Percentiles rank a stretch among this genome's conserved stretches.
These are phyloP conservation scores for Scaptomyza graminum DNA, from an alignment of 1,140 invertebrate genomes.

Conservation along the genomic window DNA sequence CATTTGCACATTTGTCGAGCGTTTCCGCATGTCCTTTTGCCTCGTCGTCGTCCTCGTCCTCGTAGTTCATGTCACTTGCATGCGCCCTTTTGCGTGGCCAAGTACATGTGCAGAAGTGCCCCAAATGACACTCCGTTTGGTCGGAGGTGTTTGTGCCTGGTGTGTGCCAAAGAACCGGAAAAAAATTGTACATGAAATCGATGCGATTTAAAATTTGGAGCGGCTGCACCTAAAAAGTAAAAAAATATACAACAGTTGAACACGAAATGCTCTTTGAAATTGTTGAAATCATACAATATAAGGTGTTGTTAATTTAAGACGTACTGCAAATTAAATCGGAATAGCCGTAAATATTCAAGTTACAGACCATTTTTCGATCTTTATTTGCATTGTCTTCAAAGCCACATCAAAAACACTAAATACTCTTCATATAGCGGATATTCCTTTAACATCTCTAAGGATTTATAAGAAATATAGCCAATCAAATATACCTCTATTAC, in stretches of 20 bases:
- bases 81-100: slow-evolving; percentile 76
- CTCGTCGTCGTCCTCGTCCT: slow-evolving; percentile 11
- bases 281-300: no score
- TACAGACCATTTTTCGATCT: no score
- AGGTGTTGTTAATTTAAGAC: no score
- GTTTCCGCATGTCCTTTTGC: slow-evolving; percentile 14
- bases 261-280: slow-evolving; percentile 1
- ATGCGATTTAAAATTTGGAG: slow-evolving; percentile 49
- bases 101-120: slow-evolving; percentile 73
- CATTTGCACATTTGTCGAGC: slow-evolving; percentile 45
- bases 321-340: no score
- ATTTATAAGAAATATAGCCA: no score
- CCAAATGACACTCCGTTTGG: slow-evolving; percentile 63
- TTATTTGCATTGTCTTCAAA: no score
- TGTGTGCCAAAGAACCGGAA: slow-evolving; percentile 50
- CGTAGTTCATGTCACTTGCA: slow-evolving; percentile 63
- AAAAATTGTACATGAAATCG: slow-evolving; percentile 54
- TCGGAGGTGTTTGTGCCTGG: slow-evolving; percentile 22
- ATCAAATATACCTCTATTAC: no score
- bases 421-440: no score
- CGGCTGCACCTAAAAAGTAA: slow-evolving; percentile 6
- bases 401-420: no score
- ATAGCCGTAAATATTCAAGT: no score
- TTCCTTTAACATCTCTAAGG: no score
- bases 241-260: not conserved